Base-by-base conservation (phyloP, 2,888 invertebrate species). In the Nematopogon swammerdamellus region DNA sequence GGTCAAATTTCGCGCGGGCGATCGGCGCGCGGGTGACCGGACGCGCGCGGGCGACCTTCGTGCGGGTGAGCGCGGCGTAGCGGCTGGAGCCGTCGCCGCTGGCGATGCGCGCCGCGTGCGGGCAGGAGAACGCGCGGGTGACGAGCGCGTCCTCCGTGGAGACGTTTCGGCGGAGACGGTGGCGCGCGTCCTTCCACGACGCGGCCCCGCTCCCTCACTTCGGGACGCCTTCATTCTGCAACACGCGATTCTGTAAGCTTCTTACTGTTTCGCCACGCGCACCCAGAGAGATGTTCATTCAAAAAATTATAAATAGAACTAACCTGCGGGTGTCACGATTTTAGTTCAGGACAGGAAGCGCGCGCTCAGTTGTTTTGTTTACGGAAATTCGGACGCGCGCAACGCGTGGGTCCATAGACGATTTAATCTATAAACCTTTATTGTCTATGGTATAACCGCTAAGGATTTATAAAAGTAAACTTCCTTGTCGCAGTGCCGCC, bases 1-100 rank as follows among this genome's bases (percentile, higher is more conserved):
- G 36, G 74, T 72, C 60, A 65, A 72, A 53, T 71, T 82, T 46
- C 80, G 67, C 11, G 76, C 64, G 16, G 83, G 82, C 19, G 82
- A 82, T 57, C 81, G 81, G 4, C 80, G 72, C 17, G 71, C 66
- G 30, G 75, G 64, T 8, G 69, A 62, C 45, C 69, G 68, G 52
- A n/a, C n/a, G 65, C 67, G 53, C 19, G 55, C 51, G n/a, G 63
- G 61, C 4, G 62, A 64, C 3, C 63, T 65, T 36, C 65, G 63
- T 6, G 62, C 57, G 20, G 72, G 70, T 18, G 70, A 68, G 1
- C 65, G 59, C 1, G 56, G 54, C 10, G 62, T 56, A 3, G 60
- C 50, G 3, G 16, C 18, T 2, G 50, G 45, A 30, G 44, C 10
- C 17, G 18, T 17, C 44, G 18, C 3, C 18, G 64, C 60, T 50